Percentiles rank a stretch among this genome's conserved stretches.
Evolutionary conservation across 2,113 vertebrate species (phyloP).

Genomic region (Anseranas semipalmata): DNA sequence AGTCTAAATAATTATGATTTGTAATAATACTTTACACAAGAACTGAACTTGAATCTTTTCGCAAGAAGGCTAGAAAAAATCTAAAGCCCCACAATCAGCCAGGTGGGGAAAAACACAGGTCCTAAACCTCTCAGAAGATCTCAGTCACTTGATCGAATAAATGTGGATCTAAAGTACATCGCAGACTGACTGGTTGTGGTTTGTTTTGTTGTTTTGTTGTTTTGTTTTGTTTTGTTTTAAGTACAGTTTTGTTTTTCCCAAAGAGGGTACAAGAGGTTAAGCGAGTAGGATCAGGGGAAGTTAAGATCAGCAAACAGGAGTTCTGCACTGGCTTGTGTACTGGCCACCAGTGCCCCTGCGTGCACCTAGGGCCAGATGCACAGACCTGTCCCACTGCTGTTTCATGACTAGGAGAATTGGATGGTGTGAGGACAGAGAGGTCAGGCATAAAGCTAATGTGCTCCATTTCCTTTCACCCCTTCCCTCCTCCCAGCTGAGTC

Average conservation of each 20-base stretch:
- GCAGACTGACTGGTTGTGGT: background rate
- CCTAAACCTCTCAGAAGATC: background rate
- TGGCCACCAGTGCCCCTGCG: background rate
- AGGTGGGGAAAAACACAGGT: background rate
- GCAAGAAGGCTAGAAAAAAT: background rate
- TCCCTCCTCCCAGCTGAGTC: background rate
- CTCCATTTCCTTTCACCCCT: background rate
- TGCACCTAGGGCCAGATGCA: background rate
- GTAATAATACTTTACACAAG: background rate
- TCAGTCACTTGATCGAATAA: background rate
- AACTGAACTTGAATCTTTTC: background rate
- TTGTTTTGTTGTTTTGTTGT: no score
- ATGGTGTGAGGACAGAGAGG: rapidly evolving
- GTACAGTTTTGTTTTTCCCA: rapidly evolving
- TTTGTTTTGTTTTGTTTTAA: background rate
- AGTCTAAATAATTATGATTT: background rate
- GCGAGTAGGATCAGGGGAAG: background rate
- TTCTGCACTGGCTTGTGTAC: background rate
- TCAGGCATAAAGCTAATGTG: background rate
- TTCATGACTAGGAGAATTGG: background rate
- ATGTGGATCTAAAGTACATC: background rate
- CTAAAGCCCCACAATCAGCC: background rate
- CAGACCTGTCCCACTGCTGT: background rate
- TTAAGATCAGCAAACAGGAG: background rate
- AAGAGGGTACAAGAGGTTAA: background rate